These are phyloP conservation scores for Alfaro cultratus DNA, from an alignment of 2,797 vertebrate species.

Conservation along the genomic window DNA sequence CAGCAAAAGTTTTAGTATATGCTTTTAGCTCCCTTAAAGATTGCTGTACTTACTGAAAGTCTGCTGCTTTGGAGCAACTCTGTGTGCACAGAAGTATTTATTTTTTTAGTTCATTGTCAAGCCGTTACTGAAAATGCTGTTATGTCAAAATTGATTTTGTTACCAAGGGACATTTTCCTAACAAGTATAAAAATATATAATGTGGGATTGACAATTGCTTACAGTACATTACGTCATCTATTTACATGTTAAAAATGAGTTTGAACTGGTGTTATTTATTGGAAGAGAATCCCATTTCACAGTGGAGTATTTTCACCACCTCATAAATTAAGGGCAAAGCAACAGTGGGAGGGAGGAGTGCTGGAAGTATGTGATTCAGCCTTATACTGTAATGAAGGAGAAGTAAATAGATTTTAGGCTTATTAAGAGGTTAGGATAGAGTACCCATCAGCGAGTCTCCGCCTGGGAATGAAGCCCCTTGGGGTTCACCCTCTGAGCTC, in stretches of 20 bases:
- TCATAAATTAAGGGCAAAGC: not conserved
- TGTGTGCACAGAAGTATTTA: not conserved
- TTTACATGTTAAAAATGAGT: not conserved
- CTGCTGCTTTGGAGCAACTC: not conserved
- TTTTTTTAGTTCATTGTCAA: not conserved
- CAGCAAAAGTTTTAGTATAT: not conserved
- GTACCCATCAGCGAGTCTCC: slow-evolving; percentile 85
- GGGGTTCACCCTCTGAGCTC: slow-evolving; percentile 74
- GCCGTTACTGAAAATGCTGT: not conserved
- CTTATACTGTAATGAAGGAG: not conserved
- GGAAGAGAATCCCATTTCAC: not conserved
- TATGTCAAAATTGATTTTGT: not conserved
- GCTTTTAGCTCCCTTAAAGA: not conserved
- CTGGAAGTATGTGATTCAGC: not conserved
- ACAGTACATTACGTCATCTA: not conserved
- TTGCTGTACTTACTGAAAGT: not conserved
- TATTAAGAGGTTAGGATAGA: not conserved
- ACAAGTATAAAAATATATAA: not conserved
- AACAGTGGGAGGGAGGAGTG: not conserved
- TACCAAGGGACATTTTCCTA: not conserved
- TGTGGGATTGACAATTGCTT: not conserved
- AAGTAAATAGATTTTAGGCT: not conserved
- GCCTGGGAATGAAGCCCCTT: slow-evolving; percentile 72
- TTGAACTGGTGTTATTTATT: not conserved
- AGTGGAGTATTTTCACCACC: not conserved